Base-by-base conservation (phyloP, 2,113 vertebrate species). In the Pipa parva region DNA sequence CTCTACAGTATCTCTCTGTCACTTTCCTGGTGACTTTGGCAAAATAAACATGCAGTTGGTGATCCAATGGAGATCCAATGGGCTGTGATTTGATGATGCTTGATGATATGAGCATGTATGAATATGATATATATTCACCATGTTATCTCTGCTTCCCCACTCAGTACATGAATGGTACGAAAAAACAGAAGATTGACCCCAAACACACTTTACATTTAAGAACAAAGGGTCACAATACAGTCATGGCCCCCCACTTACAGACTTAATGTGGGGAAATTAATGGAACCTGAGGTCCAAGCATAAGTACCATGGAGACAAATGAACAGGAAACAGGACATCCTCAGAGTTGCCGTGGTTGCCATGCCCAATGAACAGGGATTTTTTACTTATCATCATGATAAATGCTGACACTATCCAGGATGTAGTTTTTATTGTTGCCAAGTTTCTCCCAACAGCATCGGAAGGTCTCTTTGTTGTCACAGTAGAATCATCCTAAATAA, bases 401-500 rank as follows among this genome's bases (percentile, higher is more conserved):
- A 59, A n/a, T 59, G 54, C 64, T 59, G 55, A 28, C 26, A 52
- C 33, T 28, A 27, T 57, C 63, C 52, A 18, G 21, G 64, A 67
- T 37, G 21, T 24, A 4, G 21, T 33, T 51, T 20, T 59, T 28
- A 31, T 21, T 42, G 42, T 51, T 42, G 66, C 46, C 66, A 28
- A 39, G 42, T 56, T 56, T 7, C 25, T 37, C 28, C 57, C n/a
- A 17, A 52, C 60, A 33, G 18, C 65, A 25, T 36, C 48, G 21
- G 57, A 69, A 52, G 31, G 57, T 69, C 46, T 69, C 46, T 58
- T 50, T 39, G 63, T 68, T 59, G 48, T 60, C 18, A 50, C 56
- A 36, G 49, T 69, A 61, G 59, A 59, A 68, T 59, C 45, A 52
- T 68, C 56, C 56, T 39, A 51, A 59, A 59, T 50, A 68, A 59